Conservation (phyloP, 2,797 vertebrate species). For the Calcarius lapponicus region DNA sequence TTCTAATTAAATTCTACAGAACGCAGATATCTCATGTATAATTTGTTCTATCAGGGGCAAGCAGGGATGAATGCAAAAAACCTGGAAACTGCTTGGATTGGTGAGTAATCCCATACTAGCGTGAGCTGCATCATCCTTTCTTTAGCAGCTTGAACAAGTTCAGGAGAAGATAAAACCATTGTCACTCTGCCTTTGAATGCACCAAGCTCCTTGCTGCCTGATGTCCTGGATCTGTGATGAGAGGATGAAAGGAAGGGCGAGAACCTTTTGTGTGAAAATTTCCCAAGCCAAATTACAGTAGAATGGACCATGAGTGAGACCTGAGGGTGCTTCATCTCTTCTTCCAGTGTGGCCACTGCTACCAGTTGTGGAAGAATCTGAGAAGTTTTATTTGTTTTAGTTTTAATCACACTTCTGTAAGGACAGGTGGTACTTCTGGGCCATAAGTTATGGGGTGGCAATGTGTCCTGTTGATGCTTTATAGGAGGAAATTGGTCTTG, state of each 20-base stretch:
- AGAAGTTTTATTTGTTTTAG: background rate
- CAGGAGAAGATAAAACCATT: background rate
- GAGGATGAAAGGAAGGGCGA: fast-evolving
- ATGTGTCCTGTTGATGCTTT: background rate
- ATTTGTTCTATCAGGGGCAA: background rate
- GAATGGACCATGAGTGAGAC: background rate
- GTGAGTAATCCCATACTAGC: background rate
- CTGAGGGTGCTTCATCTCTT: background rate
- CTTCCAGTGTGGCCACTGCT: background rate
- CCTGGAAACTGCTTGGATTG: background rate
- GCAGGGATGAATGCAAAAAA: background rate
- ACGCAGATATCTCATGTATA: background rate
- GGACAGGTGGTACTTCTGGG: background rate
- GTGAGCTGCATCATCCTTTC: background rate
- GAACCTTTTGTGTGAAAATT: background rate
- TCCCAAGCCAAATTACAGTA: background rate
- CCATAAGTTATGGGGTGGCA: background rate
- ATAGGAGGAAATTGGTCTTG: background rate
- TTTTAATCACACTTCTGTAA: background rate
- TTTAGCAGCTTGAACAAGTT: background rate
- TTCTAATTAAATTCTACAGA: background rate
- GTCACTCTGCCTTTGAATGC: background rate
- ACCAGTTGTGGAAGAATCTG: background rate
- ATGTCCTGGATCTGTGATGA: background rate
- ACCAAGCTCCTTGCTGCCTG: background rate